A percentile compares a stretch with the other conserved stretches of the same genome.
Evolutionary conservation across 2,888 invertebrate species (phyloP).

Genomic region (Laothoe populi): DNA sequence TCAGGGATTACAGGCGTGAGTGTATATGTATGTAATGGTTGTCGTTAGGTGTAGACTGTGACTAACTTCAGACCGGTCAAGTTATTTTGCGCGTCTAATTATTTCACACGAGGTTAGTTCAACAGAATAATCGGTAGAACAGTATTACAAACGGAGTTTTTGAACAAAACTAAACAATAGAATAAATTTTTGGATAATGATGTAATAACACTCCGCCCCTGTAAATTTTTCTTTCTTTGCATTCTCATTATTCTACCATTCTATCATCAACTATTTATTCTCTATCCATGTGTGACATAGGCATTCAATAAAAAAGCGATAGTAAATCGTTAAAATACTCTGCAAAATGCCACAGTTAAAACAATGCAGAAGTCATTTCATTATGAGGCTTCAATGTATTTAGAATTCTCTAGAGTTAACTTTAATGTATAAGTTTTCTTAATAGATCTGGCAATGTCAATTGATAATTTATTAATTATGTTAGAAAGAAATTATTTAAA

Average conservation of each 20-base stretch:
- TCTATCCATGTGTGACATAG: not conserved
- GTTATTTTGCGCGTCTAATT: not conserved
- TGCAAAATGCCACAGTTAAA: not conserved
- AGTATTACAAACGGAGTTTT: not conserved
- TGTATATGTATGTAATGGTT: no score
- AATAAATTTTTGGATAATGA: not conserved
- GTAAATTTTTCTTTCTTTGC: no score
- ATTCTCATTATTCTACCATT: not conserved
- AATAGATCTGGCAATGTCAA: no score
- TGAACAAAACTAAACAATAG: not conserved
- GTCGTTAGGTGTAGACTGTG: not conserved
- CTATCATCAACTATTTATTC: not conserved
- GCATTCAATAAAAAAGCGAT: not conserved
- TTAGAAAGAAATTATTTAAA: not conserved
- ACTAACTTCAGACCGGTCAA: not conserved
- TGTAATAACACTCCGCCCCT: no score
- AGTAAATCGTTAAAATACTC: not conserved
- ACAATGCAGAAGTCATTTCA: not conserved
- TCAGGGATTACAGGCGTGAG: no score
- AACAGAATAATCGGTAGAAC: not conserved
- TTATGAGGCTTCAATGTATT: no score
- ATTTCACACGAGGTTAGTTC: not conserved
- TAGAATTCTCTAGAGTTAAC: no score
- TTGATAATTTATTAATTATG: no score
- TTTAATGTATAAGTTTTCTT: no score